Percentiles rank a stretch among this genome's conserved stretches.
phyloP scores from a whole-genome alignment of 2,888 invertebrate genomes.

The Nezara viridula region DNA sequence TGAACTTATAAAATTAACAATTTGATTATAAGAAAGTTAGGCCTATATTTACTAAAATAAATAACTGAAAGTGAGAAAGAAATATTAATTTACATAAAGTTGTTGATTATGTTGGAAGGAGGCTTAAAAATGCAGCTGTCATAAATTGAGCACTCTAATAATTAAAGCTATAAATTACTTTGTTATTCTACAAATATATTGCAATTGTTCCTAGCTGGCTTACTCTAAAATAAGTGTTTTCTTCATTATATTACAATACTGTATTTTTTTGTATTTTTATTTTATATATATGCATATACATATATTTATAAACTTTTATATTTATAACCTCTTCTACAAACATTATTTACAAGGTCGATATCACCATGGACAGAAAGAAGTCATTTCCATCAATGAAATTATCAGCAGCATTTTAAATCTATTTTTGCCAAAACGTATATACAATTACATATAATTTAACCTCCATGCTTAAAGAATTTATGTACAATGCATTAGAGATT shows the following conservation, averaged over 20 bases:
- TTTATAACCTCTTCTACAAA: slow-evolving; percentile 64
- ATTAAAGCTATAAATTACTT: slow-evolving; percentile 65
- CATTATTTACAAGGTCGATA: slow-evolving; percentile 62
- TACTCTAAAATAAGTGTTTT: slow-evolving; percentile 64
- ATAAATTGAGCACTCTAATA: slow-evolving; percentile 66
- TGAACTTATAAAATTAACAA: slow-evolving; percentile 54
- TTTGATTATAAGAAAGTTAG: slow-evolving; percentile 60
- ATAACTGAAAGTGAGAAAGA: slow-evolving; percentile 55
- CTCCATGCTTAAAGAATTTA: slow-evolving; percentile 52
- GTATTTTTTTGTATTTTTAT: slow-evolving; percentile 61
- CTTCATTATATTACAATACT: slow-evolving; percentile 65
- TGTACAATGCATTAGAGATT: slow-evolving; percentile 61
- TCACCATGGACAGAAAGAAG: slow-evolving; percentile 64
- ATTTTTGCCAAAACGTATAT: slow-evolving; percentile 60
- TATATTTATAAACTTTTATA: slow-evolving; percentile 59
- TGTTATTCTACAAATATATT: slow-evolving; percentile 66
- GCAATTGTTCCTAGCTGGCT: slow-evolving; percentile 65
- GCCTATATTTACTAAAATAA: slow-evolving; percentile 59
- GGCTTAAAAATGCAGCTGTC: slow-evolving; percentile 61
- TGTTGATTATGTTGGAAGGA: slow-evolving; percentile 49
- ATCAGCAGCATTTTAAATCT: slow-evolving; percentile 56
- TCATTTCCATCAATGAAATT: slow-evolving; percentile 61
- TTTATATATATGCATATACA: slow-evolving; percentile 58
- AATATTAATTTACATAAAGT: slow-evolving; percentile 59
- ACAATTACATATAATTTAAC: slow-evolving; percentile 57